Conservation (phyloP, 1,140 invertebrate genomes). For the Drosophila ohnishii region DNA sequence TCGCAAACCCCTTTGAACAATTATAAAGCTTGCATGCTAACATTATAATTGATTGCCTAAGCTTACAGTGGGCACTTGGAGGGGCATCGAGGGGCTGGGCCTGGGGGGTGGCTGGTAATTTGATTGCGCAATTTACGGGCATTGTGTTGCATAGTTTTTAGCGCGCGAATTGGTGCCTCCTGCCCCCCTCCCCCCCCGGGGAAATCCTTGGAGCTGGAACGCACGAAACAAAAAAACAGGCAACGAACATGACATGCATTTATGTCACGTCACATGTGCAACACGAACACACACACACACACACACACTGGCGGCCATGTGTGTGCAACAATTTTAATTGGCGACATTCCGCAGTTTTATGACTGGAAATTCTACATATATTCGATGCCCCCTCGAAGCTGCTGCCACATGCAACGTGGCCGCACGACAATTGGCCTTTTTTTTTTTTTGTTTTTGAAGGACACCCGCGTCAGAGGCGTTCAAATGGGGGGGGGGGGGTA, state of each 20-base stretch:
- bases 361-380: conserved; percentile 81
- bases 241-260: conserved; percentile 82
- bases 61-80: conserved; percentile 33
- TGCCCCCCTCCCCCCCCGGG: background rate
- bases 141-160: conserved; percentile 82
- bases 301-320: conserved; percentile 9
- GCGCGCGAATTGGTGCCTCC: conserved; percentile 60
- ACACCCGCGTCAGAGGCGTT: conserved; percentile 32
- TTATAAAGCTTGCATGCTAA: conserved; percentile 72
- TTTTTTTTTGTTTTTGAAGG: conserved; percentile 66
- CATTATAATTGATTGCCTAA: conserved; percentile 81
- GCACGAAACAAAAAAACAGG: conserved; percentile 72
- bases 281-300: conserved; percentile 60
- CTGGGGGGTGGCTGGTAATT: conserved; percentile 56
- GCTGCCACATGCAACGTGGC: conserved; percentile 70
- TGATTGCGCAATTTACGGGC: conserved; percentile 80
- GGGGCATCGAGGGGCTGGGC: conserved; percentile 1
- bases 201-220: conserved; percentile 20
- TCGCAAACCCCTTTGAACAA: conserved; percentile 45
- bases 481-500: background rate
- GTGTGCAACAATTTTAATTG: conserved; percentile 80
- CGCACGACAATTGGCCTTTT: conserved; percentile 72
- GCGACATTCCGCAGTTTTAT: conserved; percentile 81
- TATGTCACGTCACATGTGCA: conserved; percentile 82
- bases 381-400: conserved; percentile 45